Conservation (phyloP, 2,888 invertebrate genomes). For the Drosophila kuntzei region DNA sequence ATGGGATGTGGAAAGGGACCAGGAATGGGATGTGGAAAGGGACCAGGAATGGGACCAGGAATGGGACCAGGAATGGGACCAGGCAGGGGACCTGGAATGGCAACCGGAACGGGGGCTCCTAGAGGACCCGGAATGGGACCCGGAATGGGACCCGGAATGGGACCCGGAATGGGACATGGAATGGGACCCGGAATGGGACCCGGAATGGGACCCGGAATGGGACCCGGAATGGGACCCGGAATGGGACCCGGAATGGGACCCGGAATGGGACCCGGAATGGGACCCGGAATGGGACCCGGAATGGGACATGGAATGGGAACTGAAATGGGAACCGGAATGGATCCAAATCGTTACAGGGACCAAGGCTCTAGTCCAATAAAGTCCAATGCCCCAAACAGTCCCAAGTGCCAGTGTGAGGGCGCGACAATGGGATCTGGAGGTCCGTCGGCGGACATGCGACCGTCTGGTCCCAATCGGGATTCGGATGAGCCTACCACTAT, state of each 20-base stretch:
- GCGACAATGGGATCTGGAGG: not conserved
- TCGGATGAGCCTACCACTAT: not conserved
- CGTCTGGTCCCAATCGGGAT: no score
- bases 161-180: not conserved
- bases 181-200: not conserved
- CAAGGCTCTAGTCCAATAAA: not conserved
- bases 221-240: not conserved
- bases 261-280: not conserved
- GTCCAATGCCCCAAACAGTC: not conserved
- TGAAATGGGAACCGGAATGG: not conserved
- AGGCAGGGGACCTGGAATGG: not conserved
- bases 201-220: not conserved
- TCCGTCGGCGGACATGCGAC: no score
- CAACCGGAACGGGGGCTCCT: not conserved
- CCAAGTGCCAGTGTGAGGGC: conserved; percentile 4
- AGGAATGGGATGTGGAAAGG: not conserved
- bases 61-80: not conserved
- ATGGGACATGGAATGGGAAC: not conserved
- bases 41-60: not conserved
- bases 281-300: not conserved
- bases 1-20: not conserved
- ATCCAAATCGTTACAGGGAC: not conserved
- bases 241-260: not conserved
- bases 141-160: not conserved
- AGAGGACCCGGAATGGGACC: not conserved